Percentiles rank a stretch among this genome's conserved stretches.
Evolutionary conservation across 2,113 vertebrate genomes (phyloP).

Genomic region (Cygnus atratus): DNA sequence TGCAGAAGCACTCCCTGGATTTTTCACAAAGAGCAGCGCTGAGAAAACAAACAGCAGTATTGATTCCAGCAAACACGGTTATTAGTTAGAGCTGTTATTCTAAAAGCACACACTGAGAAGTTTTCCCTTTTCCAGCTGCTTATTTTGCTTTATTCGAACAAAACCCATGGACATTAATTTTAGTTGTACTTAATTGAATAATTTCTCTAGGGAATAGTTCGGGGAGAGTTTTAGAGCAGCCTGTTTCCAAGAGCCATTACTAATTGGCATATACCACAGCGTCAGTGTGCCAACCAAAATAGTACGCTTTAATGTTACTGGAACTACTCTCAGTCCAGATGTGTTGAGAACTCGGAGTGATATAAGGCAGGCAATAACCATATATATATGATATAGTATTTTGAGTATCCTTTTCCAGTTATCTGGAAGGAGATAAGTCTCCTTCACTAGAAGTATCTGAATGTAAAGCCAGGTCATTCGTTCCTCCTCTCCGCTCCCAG

Average conservation of each 20-base stretch:
- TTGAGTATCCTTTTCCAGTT: slow-evolving; percentile 64
- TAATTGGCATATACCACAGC: slow-evolving; percentile 83
- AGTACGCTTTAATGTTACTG: slow-evolving; percentile 81
- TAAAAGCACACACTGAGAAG: slow-evolving; percentile 71
- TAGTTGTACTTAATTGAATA: slow-evolving; percentile 88
- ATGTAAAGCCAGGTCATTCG: neutral
- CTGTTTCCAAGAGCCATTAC: slow-evolving; percentile 87
- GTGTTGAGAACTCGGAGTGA: slow-evolving; percentile 80
- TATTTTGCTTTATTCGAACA: slow-evolving; percentile 81
- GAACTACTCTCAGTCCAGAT: slow-evolving; percentile 82
- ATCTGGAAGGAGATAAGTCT: slow-evolving; percentile 70
- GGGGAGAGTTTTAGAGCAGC: slow-evolving; percentile 77
- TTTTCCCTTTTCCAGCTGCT: slow-evolving; percentile 73
- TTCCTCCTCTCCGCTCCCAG: slow-evolving; percentile 5
- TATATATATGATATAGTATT: slow-evolving; percentile 78
- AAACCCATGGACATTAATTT: slow-evolving; percentile 84
- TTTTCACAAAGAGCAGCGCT: neutral
- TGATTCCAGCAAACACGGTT: slow-evolving; percentile 63
- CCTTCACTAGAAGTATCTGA: slow-evolving; percentile 53
- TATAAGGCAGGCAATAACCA: slow-evolving; percentile 80
- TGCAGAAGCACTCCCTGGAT: neutral
- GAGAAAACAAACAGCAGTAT: neutral
- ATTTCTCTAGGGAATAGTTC: slow-evolving; percentile 85
- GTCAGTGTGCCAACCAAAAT: slow-evolving; percentile 86
- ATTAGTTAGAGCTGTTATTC: slow-evolving; percentile 74